A percentile compares a stretch with the other conserved stretches of the same genome.
phyloP scores from a whole-genome alignment of 2,888 invertebrate species.

The Bimastos eiseni region DNA sequence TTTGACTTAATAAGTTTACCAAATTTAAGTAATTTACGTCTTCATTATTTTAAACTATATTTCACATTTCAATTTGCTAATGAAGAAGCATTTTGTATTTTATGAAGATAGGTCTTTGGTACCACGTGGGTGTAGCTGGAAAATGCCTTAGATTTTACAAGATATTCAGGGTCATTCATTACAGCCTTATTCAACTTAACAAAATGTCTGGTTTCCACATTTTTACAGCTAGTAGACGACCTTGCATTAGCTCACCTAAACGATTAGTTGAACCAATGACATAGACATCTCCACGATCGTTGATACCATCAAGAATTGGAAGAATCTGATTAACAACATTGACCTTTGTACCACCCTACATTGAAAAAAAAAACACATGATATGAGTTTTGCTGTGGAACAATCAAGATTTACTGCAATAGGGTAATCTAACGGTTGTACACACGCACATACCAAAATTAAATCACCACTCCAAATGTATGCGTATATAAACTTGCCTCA shows the following conservation, averaged over 20 bases:
- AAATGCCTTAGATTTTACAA: too few relatives aligned
- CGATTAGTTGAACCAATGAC: slow-evolving; percentile 94
- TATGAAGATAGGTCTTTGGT: too few relatives aligned
- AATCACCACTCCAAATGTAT: background rate
- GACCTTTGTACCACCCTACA: slow-evolving; percentile 61
- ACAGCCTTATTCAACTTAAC: too few relatives aligned
- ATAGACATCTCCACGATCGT: slow-evolving; percentile 86
- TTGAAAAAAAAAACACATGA: slow-evolving; percentile 9
- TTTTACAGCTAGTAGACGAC: too few relatives aligned
- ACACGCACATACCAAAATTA: background rate
- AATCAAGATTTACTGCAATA: background rate
- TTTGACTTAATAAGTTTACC: background rate
- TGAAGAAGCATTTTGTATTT: too few relatives aligned
- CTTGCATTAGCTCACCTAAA: slow-evolving; percentile 60
- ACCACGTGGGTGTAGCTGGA: too few relatives aligned
- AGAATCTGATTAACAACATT: slow-evolving; percentile 94
- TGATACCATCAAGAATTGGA: slow-evolving; percentile 98
- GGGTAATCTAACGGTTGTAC: background rate
- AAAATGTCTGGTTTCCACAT: too few relatives aligned
- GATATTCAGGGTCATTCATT: too few relatives aligned
- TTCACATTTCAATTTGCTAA: too few relatives aligned
- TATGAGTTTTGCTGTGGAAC: background rate
- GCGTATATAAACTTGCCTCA: background rate
- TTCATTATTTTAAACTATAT: too few relatives aligned
- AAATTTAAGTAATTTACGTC: too few relatives aligned